These are phyloP conservation scores for Spialia ferax DNA, from an alignment of 2,888 invertebrate genomes.

Conservation along the genomic window DNA sequence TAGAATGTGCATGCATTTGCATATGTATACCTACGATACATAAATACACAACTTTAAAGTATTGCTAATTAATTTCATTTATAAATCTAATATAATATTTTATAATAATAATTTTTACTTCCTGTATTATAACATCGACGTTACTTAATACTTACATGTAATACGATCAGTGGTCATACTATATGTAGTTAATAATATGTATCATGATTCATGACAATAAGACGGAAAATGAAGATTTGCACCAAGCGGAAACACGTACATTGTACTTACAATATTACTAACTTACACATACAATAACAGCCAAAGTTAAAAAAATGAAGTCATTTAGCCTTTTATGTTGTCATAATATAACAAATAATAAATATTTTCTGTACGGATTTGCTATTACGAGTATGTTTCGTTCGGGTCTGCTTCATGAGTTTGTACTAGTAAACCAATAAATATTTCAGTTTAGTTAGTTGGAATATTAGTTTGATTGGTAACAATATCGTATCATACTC, in stretches of 20 bases:
- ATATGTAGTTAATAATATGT: conserved; percentile 17
- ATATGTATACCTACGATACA: not conserved
- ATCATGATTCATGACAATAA: conserved; percentile 12
- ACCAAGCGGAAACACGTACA: conserved; percentile 20
- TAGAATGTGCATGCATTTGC: not conserved
- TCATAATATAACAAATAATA: too few relatives aligned
- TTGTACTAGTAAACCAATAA: too few relatives aligned
- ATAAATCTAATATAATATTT: not conserved
- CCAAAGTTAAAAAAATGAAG: not conserved
- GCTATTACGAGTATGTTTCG: too few relatives aligned
- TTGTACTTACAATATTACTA: too few relatives aligned
- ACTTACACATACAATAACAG: too few relatives aligned
- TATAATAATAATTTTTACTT: not conserved
- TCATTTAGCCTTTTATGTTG: not conserved
- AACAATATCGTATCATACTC: not conserved
- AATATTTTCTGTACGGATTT: too few relatives aligned
- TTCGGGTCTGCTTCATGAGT: too few relatives aligned
- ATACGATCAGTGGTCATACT: not conserved
- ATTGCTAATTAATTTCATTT: not conserved
- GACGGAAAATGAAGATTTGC: conserved; percentile 24
- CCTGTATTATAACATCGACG: not conserved
- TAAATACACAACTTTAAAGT: not conserved
- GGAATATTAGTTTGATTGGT: too few relatives aligned
- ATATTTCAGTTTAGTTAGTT: too few relatives aligned
- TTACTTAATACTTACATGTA: not conserved